Percentiles rank a stretch among this genome's conserved stretches.
Conservation (phyloP, 2,888 invertebrate species). For the Nowickia ferox region DNA sequence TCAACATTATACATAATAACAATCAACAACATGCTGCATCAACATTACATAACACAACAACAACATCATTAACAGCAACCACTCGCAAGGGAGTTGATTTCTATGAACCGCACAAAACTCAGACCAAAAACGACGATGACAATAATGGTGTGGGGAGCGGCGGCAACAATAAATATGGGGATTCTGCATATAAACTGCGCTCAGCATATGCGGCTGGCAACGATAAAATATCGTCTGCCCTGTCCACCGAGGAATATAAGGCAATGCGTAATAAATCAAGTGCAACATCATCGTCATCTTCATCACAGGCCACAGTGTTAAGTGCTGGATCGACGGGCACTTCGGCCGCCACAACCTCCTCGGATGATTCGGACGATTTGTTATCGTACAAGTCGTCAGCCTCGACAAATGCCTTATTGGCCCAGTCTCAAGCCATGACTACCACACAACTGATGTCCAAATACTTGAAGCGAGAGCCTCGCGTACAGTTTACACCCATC, state of each 20-base stretch:
- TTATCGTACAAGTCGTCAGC: constrained; percentile 82
- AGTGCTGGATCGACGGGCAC: constrained; percentile 81
- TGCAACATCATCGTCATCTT: constrained; percentile 81
- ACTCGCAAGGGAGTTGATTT: constrained; percentile 79
- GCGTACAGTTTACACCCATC: constrained; percentile 81
- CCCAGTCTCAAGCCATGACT: constrained; percentile 83
- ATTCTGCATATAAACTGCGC: constrained; percentile 58
- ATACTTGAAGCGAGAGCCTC: constrained; percentile 82
- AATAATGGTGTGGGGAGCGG: constrained; percentile 73
- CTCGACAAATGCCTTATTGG: constrained; percentile 81
- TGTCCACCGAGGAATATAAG: constrained; percentile 79
- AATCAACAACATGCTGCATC: constrained; percentile 59
- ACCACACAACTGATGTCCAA: constrained; percentile 82
- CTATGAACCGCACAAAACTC: constrained; percentile 80
- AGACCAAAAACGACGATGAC: constrained; percentile 77
- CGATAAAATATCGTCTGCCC: constrained; percentile 74
- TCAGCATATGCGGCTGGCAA: constrained; percentile 65
- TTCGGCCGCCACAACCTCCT: constrained; percentile 81
- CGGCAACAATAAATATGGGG: constrained; percentile 75
- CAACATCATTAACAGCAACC: constrained; percentile 68
- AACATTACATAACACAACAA: constrained; percentile 61
- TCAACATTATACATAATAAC: constrained; percentile 60
- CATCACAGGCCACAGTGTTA: constrained; percentile 81
- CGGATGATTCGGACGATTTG: constrained; percentile 81
- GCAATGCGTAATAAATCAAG: constrained; percentile 81